phyloP scores from a whole-genome alignment of 2,797 vertebrate species.

The Champsocephalus esox region DNA sequence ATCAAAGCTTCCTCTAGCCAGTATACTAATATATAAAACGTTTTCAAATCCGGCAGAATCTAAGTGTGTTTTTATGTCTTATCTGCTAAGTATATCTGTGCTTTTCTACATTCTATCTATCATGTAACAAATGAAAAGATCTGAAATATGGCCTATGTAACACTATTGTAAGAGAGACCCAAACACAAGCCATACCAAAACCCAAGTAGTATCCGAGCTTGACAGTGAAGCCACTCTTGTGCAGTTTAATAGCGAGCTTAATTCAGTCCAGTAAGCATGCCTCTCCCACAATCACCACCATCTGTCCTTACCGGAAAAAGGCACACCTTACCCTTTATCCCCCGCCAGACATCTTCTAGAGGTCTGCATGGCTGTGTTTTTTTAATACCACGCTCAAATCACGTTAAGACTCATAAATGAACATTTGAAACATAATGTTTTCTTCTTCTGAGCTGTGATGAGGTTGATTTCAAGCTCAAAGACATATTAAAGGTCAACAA shows the following conservation, averaged over 20 bases:
- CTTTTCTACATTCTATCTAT: constrained; percentile 86
- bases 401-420: constrained; percentile 16
- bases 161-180: constrained; percentile 55
- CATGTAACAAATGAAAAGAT: constrained; percentile 65
- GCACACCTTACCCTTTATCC: constrained; percentile 87
- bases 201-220: constrained; percentile 40
- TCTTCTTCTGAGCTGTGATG: constrained; percentile 38
- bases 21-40: constrained; percentile 86
- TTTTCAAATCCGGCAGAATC: constrained; percentile 87
- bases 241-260: constrained; percentile 43
- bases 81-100: constrained; percentile 80
- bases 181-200: constrained; percentile 54
- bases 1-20: constrained; percentile 87
- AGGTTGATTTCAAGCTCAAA: constrained; percentile 27
- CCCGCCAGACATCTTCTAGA: constrained; percentile 52
- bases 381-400: constrained; percentile 59
- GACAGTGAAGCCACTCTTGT: constrained; percentile 57
- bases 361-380: constrained; percentile 53
- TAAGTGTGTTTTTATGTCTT: constrained; percentile 81
- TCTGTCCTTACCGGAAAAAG: constrained; percentile 89
- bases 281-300: constrained; percentile 82
- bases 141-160: constrained; percentile 60
- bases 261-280: constrained; percentile 79
- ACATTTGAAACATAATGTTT: constrained; percentile 47
- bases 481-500: constrained; percentile 47